A percentile compares a stretch with the other conserved stretches of the same genome.
Conservation (phyloP, 2,888 invertebrate species). For the Linnaemya tessellans region DNA sequence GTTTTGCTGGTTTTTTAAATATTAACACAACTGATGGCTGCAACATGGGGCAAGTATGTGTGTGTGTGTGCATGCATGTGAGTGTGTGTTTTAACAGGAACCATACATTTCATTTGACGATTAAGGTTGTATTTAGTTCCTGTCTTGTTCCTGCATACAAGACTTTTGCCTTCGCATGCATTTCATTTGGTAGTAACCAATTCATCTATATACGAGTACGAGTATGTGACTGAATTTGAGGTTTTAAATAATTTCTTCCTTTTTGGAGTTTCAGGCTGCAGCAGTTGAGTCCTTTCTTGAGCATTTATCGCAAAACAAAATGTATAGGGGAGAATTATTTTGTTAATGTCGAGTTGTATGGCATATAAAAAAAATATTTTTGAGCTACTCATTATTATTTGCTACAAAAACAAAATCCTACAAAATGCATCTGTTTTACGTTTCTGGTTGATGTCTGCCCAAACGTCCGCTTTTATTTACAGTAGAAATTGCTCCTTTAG, state of each 20-base stretch:
- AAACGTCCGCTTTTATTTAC: conserved; percentile 18
- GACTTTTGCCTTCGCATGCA: conserved; percentile 28
- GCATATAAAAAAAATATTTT: conserved; percentile 47
- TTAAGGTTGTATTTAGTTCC: conserved; percentile 68
- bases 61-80: neutral
- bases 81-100: conserved; percentile 52
- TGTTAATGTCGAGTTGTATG: conserved; percentile 34
- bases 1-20: conserved; percentile 7
- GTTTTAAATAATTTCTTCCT: conserved; percentile 58
- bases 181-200: conserved; percentile 39
- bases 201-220: conserved; percentile 34
- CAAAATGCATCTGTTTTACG: conserved; percentile 70
- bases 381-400: conserved; percentile 67
- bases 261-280: conserved; percentile 12
- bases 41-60: neutral
- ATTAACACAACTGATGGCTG: conserved; percentile 13
- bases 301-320: conserved; percentile 9
- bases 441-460: conserved; percentile 11
- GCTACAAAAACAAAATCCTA: conserved; percentile 61
- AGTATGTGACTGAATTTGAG: conserved; percentile 35
- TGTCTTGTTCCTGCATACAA: conserved; percentile 40
- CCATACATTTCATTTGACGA: conserved; percentile 54
- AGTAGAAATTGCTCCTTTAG: conserved; percentile 55
- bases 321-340: conserved; percentile 61
- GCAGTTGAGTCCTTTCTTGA: conserved; percentile 46